Percentiles rank a stretch among this genome's conserved stretches.
These are phyloP conservation scores for Thalpophila matura DNA, from an alignment of 2,888 invertebrate species.

Conservation along the genomic window DNA sequence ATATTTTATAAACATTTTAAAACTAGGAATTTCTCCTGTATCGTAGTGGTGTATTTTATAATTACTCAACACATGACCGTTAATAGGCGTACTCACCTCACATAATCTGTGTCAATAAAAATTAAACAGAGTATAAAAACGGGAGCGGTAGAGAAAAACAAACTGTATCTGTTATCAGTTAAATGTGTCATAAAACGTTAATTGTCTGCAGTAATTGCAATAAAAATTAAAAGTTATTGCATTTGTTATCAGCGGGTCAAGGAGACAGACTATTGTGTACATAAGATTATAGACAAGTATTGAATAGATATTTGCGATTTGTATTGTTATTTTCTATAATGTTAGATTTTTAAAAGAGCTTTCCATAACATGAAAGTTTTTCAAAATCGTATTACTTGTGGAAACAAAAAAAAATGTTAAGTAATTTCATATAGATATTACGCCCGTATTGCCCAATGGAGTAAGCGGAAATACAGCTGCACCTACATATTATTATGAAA, in stretches of 20 bases:
- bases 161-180: conserved; percentile 70
- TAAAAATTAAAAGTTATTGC: conserved; percentile 88
- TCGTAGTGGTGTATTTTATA: no score
- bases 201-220: conserved; percentile 84
- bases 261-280: conserved; percentile 23
- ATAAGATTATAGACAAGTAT: conserved; percentile 5
- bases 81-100: conserved; percentile 19
- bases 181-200: conserved; percentile 81
- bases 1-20: no score
- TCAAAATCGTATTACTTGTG: no score
- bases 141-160: conserved; percentile 66
- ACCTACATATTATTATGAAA: no score
- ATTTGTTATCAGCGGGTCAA: conserved; percentile 77
- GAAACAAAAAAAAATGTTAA: no score
- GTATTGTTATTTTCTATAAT: neutral
- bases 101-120: conserved; percentile 64
- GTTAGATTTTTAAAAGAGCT: neutral
- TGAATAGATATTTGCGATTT: neutral
- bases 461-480: no score
- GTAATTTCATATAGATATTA: no score
- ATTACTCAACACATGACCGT: neutral
- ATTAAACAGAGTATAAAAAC: conserved; percentile 60
- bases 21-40: no score
- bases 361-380: neutral
- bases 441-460: no score